phyloP scores from a whole-genome alignment of 2,113 vertebrate genomes.

The Ictidomys tridecemlineatus region DNA sequence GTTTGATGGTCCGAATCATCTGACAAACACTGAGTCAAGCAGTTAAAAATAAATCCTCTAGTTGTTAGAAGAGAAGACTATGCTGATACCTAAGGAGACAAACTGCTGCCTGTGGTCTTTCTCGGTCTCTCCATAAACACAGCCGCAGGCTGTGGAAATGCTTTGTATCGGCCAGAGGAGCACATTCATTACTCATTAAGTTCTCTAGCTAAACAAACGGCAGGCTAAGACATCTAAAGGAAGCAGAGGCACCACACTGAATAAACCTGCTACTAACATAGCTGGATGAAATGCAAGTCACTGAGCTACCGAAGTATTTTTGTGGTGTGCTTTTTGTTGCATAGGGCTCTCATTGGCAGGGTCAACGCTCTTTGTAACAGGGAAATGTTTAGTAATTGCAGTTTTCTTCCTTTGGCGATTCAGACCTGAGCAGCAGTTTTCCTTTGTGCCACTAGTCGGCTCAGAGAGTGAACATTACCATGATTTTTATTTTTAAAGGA shows the following conservation, averaged over 20 bases:
- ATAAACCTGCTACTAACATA: slow-evolving; percentile 27
- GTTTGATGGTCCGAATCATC: slow-evolving; percentile 87
- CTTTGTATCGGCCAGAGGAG: slow-evolving; percentile 57
- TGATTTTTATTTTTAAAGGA: background rate
- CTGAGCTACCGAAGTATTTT: background rate
- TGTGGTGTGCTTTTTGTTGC: background rate
- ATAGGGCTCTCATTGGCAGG: background rate
- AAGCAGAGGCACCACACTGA: slow-evolving; percentile 41
- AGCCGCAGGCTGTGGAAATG: slow-evolving; percentile 73
- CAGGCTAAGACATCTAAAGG: slow-evolving; percentile 22
- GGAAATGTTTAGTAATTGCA: background rate
- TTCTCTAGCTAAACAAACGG: slow-evolving; percentile 67
- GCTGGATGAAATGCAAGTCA: background rate
- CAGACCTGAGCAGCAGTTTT: slow-evolving; percentile 69
- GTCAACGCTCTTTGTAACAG: slow-evolving; percentile 23
- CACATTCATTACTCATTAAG: slow-evolving; percentile 72
- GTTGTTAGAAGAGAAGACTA: slow-evolving; percentile 84
- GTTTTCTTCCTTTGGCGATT: slow-evolving; percentile 13
- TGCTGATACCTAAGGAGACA: slow-evolving; percentile 83
- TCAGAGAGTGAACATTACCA: slow-evolving; percentile 39
- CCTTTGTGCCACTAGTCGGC: slow-evolving; percentile 75
- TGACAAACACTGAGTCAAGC: slow-evolving; percentile 89
- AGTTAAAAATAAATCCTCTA: slow-evolving; percentile 91
- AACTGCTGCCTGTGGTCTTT: slow-evolving; percentile 73
- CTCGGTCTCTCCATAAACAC: slow-evolving; percentile 33